Base-by-base conservation (phyloP, 2,797 vertebrate genomes). In the Odontamblyopus lacepedii region DNA sequence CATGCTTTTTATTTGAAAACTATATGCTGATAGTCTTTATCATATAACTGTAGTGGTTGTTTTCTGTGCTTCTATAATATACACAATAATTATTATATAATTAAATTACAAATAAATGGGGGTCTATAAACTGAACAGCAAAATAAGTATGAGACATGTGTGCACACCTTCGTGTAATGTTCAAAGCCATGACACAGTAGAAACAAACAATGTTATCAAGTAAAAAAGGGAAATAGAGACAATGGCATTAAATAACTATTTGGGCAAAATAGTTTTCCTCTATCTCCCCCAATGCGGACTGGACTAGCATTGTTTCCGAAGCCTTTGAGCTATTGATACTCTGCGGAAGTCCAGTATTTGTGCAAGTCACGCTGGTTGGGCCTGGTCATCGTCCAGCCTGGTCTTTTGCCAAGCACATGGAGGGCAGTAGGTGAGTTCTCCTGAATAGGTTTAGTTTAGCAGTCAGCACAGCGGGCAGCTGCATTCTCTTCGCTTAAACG, bases 241-340 rank as follows among this genome's bases (percentile, higher is more conserved):
- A 91, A 91, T 87, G 59, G 71, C 71, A 85, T 87, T 84, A 85
- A 91, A 89, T 85, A 89, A 86, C 76, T 79, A 77, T 89, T 84
- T 89, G 74, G 84, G 73, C 76, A 82, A 78, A 85, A 82, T 84
- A 65, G 61, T 77, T 85, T 83, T 48, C 80, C 84, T 81, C 78
- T 55, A 76, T 86, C 85, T 86, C 53, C 69, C 67, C 69, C 70
- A 64, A 66, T 35, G 78, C 2, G 0, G 79, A 78, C 7, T 78
- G 75, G 71, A 76, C 79, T 77, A 64, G 78, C 76, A 88, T 85
- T 88, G 84, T 87, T 71, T 68, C 12, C 71, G 67, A 50, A 78
- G 69, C 83, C 83, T 90, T 90, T 88, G 87, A 88, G 85, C 72
- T 83, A 92, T 71, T 78, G 87, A 92, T 87, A 91, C 81, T 71